phyloP scores from a whole-genome alignment of 1,140 invertebrate species.

The Hyles euphorbiae region DNA sequence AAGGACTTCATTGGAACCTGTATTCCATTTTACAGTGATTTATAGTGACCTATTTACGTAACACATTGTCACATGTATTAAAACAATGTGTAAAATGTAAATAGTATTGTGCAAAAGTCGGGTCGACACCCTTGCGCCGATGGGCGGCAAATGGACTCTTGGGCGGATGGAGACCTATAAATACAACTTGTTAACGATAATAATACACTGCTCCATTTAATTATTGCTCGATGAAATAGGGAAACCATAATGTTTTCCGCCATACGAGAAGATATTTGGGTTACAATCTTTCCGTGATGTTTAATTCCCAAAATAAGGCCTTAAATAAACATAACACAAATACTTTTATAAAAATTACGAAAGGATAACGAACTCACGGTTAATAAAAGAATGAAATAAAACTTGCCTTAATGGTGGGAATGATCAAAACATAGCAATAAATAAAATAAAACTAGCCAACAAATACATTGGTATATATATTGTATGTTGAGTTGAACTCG shows the following conservation, averaged over 20 bases:
- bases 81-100: constrained; percentile 15
- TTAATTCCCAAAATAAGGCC: background rate
- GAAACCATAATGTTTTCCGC: constrained; percentile 29
- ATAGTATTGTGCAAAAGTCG: constrained; percentile 26
- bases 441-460: too few relatives aligned
- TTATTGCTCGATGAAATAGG: constrained; percentile 46
- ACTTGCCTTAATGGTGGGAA: too few relatives aligned
- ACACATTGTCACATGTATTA: constrained; percentile 14
- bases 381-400: too few relatives aligned
- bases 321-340: too few relatives aligned
- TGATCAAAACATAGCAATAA: too few relatives aligned
- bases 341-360: too few relatives aligned
- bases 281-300: constrained; percentile 6
- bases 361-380: too few relatives aligned
- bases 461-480: too few relatives aligned
- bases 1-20: too few relatives aligned
- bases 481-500: too few relatives aligned
- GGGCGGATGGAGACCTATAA: constrained; percentile 40
- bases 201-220: constrained; percentile 55
- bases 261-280: constrained; percentile 20
- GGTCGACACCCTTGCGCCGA: constrained; percentile 49
- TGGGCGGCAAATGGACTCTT: constrained; percentile 57
- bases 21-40: too few relatives aligned
- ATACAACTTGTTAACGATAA: constrained; percentile 50
- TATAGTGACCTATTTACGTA: too few relatives aligned